phyloP scores from a whole-genome alignment of 2,797 vertebrate genomes.

The Peromyscus eremicus region DNA sequence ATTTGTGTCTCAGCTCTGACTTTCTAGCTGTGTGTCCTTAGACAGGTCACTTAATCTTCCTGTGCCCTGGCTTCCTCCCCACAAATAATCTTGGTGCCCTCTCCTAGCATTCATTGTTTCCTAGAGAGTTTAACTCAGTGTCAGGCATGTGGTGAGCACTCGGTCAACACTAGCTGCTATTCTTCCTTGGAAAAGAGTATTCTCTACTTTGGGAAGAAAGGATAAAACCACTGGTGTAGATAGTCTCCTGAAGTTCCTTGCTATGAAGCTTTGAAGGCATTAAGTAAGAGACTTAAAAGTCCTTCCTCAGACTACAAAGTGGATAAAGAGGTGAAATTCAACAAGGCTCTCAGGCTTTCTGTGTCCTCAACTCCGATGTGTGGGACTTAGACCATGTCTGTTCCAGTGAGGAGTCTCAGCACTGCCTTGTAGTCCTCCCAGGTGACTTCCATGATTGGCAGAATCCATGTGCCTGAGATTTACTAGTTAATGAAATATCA shows the following conservation, averaged over 20 bases:
- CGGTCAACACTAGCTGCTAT: conserved; percentile 2
- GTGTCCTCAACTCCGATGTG: conserved; percentile 19
- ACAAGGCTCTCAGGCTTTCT: background rate
- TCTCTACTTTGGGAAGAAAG: conserved; percentile 6
- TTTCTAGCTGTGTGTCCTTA: conserved; percentile 57
- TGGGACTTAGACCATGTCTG: conserved; percentile 8
- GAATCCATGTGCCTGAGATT: conserved; percentile 18
- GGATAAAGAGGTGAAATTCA: conserved; percentile 48
- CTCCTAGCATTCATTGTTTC: conserved; percentile 28
- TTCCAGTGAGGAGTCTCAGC: conserved; percentile 30
- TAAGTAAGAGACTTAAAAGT: conserved; percentile 65
- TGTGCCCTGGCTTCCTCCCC: conserved; percentile 56
- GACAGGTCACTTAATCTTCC: conserved; percentile 39
- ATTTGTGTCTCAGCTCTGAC: background rate
- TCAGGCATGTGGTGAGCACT: conserved; percentile 44
- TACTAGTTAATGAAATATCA: conserved; percentile 40
- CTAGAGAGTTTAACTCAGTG: conserved; percentile 71
- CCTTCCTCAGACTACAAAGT: conserved; percentile 31
- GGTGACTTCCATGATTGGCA: background rate
- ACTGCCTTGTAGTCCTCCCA: conserved; percentile 40
- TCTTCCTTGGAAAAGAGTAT: conserved; percentile 46
- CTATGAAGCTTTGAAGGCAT: conserved; percentile 10
- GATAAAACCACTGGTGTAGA: background rate
- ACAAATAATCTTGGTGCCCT: conserved; percentile 51
- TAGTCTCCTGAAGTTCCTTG: conserved; percentile 11